These are phyloP conservation scores for Pseudonaja textilis DNA, from an alignment of 2,113 vertebrate genomes.

Conservation along the genomic window DNA sequence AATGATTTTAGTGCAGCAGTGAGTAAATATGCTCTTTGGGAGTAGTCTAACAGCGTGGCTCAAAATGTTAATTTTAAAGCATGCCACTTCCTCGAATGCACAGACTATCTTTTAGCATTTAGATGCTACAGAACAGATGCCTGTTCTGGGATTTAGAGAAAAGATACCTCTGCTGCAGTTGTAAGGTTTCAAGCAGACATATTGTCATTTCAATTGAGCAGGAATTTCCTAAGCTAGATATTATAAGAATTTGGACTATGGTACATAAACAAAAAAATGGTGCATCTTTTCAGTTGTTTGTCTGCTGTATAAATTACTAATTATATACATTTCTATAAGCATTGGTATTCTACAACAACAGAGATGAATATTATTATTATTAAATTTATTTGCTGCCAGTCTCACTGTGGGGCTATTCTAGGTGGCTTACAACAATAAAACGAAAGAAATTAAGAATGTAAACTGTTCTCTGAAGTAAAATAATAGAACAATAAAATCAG, in stretches of 20 bases:
- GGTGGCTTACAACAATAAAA: not conserved
- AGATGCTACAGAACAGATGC: not conserved
- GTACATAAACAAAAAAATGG: not conserved
- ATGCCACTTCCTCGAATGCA: not conserved
- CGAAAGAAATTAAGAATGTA: not conserved
- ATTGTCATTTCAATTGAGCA: not conserved
- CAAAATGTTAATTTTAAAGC: slow-evolving; percentile 9
- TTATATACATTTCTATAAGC: not conserved
- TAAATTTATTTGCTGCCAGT: not conserved
- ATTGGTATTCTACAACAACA: not conserved
- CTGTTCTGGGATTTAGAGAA: not conserved
- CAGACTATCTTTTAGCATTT: not conserved
- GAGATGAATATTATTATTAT: not conserved
- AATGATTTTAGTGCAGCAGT: slow-evolving; percentile 3
- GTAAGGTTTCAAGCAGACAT: not conserved
- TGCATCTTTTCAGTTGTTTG: not conserved
- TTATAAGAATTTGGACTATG: not conserved
- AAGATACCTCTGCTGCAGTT: not conserved
- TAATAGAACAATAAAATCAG: not conserved
- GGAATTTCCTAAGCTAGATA: not conserved
- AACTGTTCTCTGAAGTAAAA: not conserved
- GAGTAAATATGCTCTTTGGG: slow-evolving; percentile 5
- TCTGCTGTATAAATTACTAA: not conserved
- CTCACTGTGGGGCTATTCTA: not conserved
- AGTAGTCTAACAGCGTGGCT: not conserved